These are phyloP conservation scores for Potamarius usumacintae DNA, from an alignment of 2,113 vertebrate genomes.

Conservation along the genomic window DNA sequence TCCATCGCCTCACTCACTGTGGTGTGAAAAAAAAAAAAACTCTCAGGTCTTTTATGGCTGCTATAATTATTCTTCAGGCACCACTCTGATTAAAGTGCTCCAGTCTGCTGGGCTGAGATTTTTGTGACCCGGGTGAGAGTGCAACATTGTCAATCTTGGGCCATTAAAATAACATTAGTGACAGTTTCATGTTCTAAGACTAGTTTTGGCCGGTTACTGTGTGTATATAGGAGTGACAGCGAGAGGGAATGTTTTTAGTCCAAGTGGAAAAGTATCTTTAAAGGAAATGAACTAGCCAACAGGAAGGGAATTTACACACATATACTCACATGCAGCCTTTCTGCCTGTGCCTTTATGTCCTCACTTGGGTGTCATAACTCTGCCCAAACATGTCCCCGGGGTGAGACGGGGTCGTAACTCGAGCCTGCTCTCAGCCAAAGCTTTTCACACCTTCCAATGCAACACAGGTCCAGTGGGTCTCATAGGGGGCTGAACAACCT, in stretches of 20 bases:
- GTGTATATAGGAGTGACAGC: background rate
- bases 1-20: slow-evolving; percentile 27
- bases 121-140: slow-evolving; percentile 24
- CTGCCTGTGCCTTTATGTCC: slow-evolving; percentile 44
- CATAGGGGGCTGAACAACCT: slow-evolving; percentile 48
- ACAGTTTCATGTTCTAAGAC: slow-evolving; percentile 36
- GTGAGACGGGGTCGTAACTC: slow-evolving; percentile 52
- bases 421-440: slow-evolving; percentile 46
- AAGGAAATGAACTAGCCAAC: background rate
- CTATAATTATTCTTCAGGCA: slow-evolving; percentile 45
- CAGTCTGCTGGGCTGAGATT: slow-evolving; percentile 20
- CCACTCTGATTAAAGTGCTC: slow-evolving; percentile 41
- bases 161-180: slow-evolving; percentile 26
- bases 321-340: slow-evolving; percentile 20
- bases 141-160: slow-evolving; percentile 21
- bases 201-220: background rate
- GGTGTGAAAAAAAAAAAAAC: slow-evolving; percentile 26
- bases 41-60: slow-evolving; percentile 30
- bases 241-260: background rate
- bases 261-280: background rate
- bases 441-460: slow-evolving; percentile 55
- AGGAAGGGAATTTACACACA: slow-evolving; percentile 19
- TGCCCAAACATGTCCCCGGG: slow-evolving; percentile 41
- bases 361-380: slow-evolving; percentile 54
- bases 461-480: slow-evolving; percentile 45